Conservation (phyloP, 2,888 invertebrate species). For the Drosophila setosimentum region DNA sequence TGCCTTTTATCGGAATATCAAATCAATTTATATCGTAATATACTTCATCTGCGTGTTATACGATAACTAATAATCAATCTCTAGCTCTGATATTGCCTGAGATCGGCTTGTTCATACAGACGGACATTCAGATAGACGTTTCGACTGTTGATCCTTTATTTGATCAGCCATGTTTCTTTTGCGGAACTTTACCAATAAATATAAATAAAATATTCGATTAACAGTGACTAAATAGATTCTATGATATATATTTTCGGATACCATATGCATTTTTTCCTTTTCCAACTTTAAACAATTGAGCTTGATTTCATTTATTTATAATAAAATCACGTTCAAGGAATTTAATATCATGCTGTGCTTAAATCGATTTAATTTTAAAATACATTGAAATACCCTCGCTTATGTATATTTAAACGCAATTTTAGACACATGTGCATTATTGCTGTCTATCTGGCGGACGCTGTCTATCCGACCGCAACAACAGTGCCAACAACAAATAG, state of each 20-base stretch:
- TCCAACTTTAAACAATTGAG: not conserved
- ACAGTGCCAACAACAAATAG: conserved; percentile 74
- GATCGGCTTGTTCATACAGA: no score
- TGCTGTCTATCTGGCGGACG: conserved; percentile 77
- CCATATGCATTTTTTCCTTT: not conserved
- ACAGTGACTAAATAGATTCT: not conserved
- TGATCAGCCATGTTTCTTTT: not conserved
- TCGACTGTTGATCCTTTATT: not conserved
- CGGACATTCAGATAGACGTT: no score
- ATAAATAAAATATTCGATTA: not conserved
- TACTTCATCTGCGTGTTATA: no score
- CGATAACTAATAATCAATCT: not conserved
- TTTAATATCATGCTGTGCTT: not conserved
- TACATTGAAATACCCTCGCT: conserved; percentile 21
- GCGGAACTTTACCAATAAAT: not conserved
- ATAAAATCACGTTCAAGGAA: not conserved
- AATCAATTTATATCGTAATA: not conserved
- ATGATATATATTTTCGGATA: not conserved
- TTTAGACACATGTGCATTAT: conserved; percentile 80
- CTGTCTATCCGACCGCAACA: conserved; percentile 76
- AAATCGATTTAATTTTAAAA: not conserved
- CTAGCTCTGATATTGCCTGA: not conserved
- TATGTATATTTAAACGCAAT: conserved; percentile 80
- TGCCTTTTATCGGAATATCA: not conserved
- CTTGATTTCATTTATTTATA: not conserved